Evolutionary conservation across 2,888 invertebrate genomes (phyloP), one percentile per base, ranked within the genome.

Genomic region (Omphaloscelis lunosa): DNA sequence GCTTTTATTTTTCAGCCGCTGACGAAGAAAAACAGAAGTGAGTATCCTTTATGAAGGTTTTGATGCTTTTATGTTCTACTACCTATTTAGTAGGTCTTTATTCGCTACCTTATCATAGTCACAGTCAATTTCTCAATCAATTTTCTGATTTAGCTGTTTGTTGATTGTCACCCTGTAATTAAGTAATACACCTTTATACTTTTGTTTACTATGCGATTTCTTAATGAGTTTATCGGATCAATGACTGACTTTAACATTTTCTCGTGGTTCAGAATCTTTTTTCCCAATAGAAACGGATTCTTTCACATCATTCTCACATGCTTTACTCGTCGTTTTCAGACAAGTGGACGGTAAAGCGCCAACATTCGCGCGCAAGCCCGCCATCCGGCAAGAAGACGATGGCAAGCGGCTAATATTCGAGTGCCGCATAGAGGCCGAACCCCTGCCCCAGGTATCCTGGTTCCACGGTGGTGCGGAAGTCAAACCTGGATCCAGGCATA

Each of bases 341-440:
- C 99, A 99, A 99, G 98, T 99, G 97, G 99, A 99, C 97, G 99
- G 99, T 94, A 98, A 99, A 96, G 99, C 99, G 96, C 99, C 99
- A 93, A 99, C 99, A 93, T 99, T 99, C 97, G 98, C 99, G 96
- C 99, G 99, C 97, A 99, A 99, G 97, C 99, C 99, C 85, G 98
- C 99, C 91, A 99, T 99, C 96, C 98, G 99, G 94, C 99, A 99
- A 96, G 99, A 99, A 96, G 99, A 99, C 95, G 99, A 99, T 96
- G 99, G 99, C 91, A 99, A 99, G 97, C 97, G 99, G 94, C 97
- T 99, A 90, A 97, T 99, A 91, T 99, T 99, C 97, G 99, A 99
- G 97, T 99, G 99, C 97, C 98, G 99, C 93, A 99, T 99, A 92
- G 98, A 99, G 93, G 99, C 99, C 89, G 99, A 99, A 96, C 99